These are phyloP conservation scores for Sicus ferrugineus DNA, from an alignment of 2,888 invertebrate species.

Conservation along the genomic window DNA sequence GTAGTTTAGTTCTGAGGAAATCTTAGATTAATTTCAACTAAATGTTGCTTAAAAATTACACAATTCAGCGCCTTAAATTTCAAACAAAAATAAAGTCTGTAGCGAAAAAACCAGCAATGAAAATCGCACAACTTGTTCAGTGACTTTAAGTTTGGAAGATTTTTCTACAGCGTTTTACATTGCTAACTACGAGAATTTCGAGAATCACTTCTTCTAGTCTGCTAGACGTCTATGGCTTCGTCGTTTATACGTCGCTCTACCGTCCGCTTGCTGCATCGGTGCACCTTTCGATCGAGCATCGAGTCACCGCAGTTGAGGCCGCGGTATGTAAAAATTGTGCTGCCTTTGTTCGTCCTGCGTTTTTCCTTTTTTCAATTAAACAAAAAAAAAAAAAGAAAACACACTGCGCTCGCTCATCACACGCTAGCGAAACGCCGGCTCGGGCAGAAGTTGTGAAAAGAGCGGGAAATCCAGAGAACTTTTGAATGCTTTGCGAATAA, in stretches of 20 bases:
- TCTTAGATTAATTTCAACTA: too few species aligned
- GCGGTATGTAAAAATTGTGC: background rate
- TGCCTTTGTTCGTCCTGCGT: background rate
- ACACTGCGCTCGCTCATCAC: background rate
- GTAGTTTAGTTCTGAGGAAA: too few species aligned
- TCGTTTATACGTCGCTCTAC: constrained; percentile 4
- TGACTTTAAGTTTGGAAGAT: too few species aligned
- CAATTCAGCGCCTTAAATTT: too few species aligned
- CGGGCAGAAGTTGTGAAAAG: background rate
- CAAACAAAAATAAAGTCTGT: too few species aligned
- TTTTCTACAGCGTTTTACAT: too few species aligned
- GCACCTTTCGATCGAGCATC: constrained; percentile 3
- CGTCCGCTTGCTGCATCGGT: constrained; percentile 17
- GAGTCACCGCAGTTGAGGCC: background rate
- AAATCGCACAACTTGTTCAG: too few species aligned
- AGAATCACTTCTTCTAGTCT: constrained; percentile 26
- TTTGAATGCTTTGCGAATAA: constrained; percentile 33
- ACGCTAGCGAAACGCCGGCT: background rate
- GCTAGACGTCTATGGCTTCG: constrained; percentile 15
- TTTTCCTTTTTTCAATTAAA: background rate
- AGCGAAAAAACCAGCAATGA: too few species aligned
- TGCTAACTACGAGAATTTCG: too few species aligned
- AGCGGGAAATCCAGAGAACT: background rate
- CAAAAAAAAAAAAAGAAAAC: too few species aligned
- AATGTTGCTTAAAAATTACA: too few species aligned